phyloP scores from a whole-genome alignment of 2,797 vertebrate species.

The Champsocephalus esox region DNA sequence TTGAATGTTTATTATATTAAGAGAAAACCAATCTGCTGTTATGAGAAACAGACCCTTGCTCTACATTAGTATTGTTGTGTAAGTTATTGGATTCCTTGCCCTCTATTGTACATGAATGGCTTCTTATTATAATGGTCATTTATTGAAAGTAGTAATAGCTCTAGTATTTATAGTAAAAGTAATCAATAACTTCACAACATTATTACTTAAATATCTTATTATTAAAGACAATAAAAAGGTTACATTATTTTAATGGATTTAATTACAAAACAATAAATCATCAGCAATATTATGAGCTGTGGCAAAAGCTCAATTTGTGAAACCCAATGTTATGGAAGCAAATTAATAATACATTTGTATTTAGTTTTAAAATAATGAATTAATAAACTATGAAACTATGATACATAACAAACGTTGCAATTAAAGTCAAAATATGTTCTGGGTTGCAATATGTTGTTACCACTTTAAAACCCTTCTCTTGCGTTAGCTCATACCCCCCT shows the following conservation, averaged over 20 bases:
- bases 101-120: background rate
- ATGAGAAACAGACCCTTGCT: background rate
- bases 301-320: background rate
- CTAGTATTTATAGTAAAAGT: background rate
- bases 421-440: slow-evolving; percentile 1
- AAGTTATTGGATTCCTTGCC: background rate
- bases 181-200: background rate
- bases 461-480: too few relatives aligned
- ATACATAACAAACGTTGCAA: background rate
- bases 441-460: background rate
- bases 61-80: background rate
- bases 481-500: too few relatives aligned
- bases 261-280: background rate
- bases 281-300: background rate
- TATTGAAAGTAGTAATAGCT: too few relatives aligned
- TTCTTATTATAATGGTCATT: too few relatives aligned
- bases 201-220: background rate
- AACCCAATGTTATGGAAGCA: background rate
- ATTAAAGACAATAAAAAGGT: background rate
- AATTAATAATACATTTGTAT: background rate
- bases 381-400: background rate
- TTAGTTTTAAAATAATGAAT: background rate
- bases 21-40: background rate
- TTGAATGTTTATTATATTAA: background rate
- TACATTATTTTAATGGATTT: background rate